Base-by-base conservation (phyloP, 2,888 invertebrate species). In the Ochropacha duplaris region DNA sequence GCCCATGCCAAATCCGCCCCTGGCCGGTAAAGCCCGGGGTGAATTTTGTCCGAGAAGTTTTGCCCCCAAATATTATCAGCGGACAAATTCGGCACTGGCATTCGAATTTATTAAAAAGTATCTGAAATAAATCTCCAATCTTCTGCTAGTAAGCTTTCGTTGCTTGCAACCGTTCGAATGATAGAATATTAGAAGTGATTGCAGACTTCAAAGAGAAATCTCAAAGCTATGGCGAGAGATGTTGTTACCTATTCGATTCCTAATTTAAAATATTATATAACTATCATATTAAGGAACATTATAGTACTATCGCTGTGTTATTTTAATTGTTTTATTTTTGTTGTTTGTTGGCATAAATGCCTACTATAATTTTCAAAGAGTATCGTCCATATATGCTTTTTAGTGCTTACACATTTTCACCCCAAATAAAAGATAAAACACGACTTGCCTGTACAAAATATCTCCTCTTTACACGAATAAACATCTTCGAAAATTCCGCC, bases 401-500 rank as follows among this genome's bases (percentile, higher is more conserved):
- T 1, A 9, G 4, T n/a, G 36, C 36, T n/a, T n/a, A 36, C n/a
- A n/a, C 5, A 12, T 34, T n/a, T n/a, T 44, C 9, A 19, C 2
- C 16, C 16, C 16, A 44, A 44, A 44, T 44, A 44, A 44, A 19
- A 6, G 19, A n/a, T 44, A 44, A 16, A 44, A 9, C 19, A 44
- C 44, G 44, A 19, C 19, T 19, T 44, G 14, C 19, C 19, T 4
- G 44, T 14, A 44, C 19, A 14, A 50, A 55, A 60, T 44, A 71
- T 66, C 16, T 26, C 0, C 26, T 28, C 50, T 26, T 16, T 16
- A 50, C 52, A 14, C 12, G 52, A 44, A 68, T 69, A 69, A 71
- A 71, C 61, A 68, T 59, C 59, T 58, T 62, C 61, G 62, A 68
- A 78, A 76, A 83, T 83, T 79, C 81, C 68, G 67, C 58, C 72